Conservation (phyloP, 2,888 invertebrate species). For the Phasia obesa region DNA sequence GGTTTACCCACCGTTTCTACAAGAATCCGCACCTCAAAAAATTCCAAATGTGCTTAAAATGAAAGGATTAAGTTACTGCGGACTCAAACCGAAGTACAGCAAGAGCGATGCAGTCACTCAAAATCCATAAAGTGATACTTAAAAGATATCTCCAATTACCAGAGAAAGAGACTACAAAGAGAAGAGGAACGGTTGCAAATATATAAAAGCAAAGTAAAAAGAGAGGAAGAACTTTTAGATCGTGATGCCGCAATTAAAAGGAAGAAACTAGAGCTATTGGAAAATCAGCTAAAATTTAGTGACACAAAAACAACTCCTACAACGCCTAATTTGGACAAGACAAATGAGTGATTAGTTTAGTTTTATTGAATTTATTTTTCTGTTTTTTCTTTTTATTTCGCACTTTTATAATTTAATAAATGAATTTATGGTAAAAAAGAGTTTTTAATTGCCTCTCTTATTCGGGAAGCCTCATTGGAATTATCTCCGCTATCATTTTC, state of each 20-base stretch:
- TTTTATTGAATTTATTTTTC: slow-evolving; percentile 15
- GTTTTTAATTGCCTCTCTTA: slow-evolving; percentile 25
- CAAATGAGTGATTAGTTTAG: slow-evolving; percentile 3
- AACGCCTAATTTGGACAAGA: not conserved
- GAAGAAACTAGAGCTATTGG: slow-evolving; percentile 14
- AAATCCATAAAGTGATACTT: too few relatives aligned
- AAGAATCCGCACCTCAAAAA: not conserved
- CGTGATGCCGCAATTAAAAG: slow-evolving; percentile 4
- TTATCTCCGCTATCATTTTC: not conserved
- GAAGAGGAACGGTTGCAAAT: not conserved
- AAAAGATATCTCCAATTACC: too few relatives aligned
- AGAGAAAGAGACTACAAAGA: not conserved
- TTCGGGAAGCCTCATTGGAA: slow-evolving; percentile 6
- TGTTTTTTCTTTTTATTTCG: not conserved
- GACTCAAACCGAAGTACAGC: not conserved
- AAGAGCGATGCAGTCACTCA: too few relatives aligned
- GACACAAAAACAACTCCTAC: not conserved
- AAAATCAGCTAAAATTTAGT: slow-evolving; percentile 14
- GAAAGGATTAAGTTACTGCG: not conserved
- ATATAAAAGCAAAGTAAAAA: not conserved
- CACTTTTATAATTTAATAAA: not conserved
- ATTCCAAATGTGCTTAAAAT: not conserved
- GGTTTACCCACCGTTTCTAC: too few relatives aligned
- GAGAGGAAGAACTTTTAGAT: not conserved
- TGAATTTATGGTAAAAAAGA: not conserved